Conservation (phyloP, 2,797 vertebrate species). For the Anas bahamensis region DNA sequence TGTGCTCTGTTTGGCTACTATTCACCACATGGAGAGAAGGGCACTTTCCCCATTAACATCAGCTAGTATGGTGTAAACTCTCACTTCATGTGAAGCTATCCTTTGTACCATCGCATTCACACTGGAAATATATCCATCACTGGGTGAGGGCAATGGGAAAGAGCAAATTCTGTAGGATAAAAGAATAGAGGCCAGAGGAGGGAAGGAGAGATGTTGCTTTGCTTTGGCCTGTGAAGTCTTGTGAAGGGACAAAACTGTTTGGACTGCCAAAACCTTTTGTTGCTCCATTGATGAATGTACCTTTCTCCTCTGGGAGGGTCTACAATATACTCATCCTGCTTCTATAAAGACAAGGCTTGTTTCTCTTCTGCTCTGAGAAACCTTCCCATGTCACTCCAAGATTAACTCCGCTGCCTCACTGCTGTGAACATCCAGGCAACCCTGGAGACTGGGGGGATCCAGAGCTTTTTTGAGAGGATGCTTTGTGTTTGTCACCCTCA, state of each 20-base stretch:
- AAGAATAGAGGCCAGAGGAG: not conserved
- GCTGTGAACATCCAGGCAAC: not conserved
- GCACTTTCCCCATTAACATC: not conserved
- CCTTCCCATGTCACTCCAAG: not conserved
- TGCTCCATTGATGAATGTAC: not conserved
- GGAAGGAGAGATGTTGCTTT: not conserved
- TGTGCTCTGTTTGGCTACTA: not conserved
- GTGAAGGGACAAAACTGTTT: not conserved
- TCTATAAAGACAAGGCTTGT: not conserved
- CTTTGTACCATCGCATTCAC: not conserved
- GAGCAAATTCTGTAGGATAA: not conserved
- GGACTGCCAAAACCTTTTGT: not conserved
- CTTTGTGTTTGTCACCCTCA: not conserved
- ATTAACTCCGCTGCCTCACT: not conserved
- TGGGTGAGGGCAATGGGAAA: not conserved
- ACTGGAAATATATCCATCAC: not conserved
- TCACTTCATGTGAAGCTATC: not conserved
- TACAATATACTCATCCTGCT: too few relatives aligned
- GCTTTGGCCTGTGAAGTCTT: not conserved
- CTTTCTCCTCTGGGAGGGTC: not conserved
- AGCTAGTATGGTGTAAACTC: not conserved
- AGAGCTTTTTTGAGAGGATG: not conserved
- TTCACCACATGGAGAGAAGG: not conserved
- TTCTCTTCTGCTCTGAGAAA: not conserved
- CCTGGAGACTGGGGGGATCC: not conserved